Evolutionary conservation across 2,797 vertebrate species (phyloP), one percentile per base, ranked within the genome.

Genomic region (Pelochelys cantorii): DNA sequence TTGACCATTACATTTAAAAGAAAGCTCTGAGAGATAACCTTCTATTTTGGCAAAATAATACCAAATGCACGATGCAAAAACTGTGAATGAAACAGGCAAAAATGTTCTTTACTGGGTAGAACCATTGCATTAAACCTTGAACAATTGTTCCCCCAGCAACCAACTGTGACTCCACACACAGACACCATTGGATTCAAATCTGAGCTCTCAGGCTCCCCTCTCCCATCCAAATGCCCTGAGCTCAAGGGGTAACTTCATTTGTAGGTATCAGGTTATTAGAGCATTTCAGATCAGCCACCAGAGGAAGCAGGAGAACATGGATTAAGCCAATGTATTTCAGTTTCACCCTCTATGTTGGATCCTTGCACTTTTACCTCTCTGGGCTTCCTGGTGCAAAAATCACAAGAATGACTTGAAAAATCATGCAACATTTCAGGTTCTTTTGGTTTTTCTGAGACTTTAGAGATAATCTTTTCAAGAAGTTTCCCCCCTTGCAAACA

Each of bases 301-400:
- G 5, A 52, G 18, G 68, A 88, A 92, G 75, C 11, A 37, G 0
- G 1, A 55, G 34, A 22, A 29, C 1, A 0, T 54, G 8, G 20
- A 37, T 68, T 68, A 93, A 90, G 79, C 5, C 1, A 2, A 1
- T 3, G 1, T 23, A n/a, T 83, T 65, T 83, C 4, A 52, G 89
- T 92, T 54, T 86, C 11, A 71, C 34, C 34, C 15, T 34, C 11
- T 78, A 0, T 94, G 68, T 29, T 37, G 74, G 29, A 80, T 34
- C 14, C 54, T 34, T 10, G 4, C 34, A 48, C 79, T 85, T 90
- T 90, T 75, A 75, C 12, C 5, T 37, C 62, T 3, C 2, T n/a
- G 2, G 22, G 54, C 60, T 92, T 88, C 93, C 91, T 83, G 6
- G 12, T 9, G 34, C 74, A 94, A 93, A 93, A 90, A 57, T 53